These are phyloP conservation scores for Empidonax traillii DNA, from an alignment of 2,113 vertebrate genomes.

Conservation along the genomic window DNA sequence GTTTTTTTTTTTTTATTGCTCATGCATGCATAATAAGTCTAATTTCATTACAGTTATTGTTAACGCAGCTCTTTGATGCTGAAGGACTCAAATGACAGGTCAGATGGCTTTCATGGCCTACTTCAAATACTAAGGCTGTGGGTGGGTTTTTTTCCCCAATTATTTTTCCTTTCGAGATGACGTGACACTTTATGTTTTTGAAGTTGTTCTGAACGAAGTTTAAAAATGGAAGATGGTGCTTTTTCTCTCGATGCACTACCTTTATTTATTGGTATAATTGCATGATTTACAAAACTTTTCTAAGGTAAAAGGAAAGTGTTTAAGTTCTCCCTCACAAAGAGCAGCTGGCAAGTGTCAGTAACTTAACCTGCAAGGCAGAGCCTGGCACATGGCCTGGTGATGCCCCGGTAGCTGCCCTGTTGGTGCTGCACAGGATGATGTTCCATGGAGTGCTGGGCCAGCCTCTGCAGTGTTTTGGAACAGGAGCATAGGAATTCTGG, in stretches of 20 bases:
- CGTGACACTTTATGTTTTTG: neutral
- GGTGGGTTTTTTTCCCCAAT: neutral
- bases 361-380: neutral
- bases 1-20: neutral
- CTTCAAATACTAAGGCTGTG: neutral
- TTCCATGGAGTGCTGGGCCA: neutral
- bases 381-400: accelerated
- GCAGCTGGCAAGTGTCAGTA: neutral
- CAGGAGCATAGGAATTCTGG: accelerated
- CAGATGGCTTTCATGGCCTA: neutral
- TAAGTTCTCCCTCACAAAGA: neutral
- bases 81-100: neutral
- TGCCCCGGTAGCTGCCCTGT: neutral
- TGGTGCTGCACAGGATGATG: accelerated
- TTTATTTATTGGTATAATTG: neutral
- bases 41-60: neutral
- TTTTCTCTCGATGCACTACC: neutral
- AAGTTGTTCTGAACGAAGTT: neutral
- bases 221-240: neutral
- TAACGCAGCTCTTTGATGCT: neutral
- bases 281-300: neutral
- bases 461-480: neutral
- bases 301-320: neutral
- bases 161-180: neutral
- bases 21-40: neutral